Conservation (phyloP, 2,113 vertebrate species). For the Sporophila hypoxantha region DNA sequence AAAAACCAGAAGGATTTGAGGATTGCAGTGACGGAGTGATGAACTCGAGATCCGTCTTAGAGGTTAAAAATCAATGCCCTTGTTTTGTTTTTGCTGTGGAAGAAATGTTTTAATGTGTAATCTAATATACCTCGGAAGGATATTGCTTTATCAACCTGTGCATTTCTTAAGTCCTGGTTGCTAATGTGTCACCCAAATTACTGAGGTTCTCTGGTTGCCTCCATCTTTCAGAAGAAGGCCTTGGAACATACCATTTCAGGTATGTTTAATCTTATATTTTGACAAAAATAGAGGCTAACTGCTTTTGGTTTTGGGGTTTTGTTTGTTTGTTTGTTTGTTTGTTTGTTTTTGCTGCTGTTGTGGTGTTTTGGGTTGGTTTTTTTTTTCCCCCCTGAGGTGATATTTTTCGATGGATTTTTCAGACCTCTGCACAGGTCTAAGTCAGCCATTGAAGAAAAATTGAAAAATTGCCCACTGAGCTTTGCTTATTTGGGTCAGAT, state of each 20-base stretch:
- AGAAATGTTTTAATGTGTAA: neutral
- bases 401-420: neutral
- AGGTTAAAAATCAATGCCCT: neutral
- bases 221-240: neutral
- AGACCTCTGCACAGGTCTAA: neutral
- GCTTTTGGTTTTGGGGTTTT: neutral
- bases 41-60: neutral
- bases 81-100: neutral
- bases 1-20: neutral
- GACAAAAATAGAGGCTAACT: neutral
- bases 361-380: too few relatives aligned
- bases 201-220: neutral
- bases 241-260: neutral
- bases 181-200: neutral
- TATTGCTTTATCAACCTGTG: neutral
- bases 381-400: neutral
- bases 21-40: neutral
- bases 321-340: neutral
- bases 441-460: neutral
- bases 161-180: conserved; percentile 8
- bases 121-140: neutral
- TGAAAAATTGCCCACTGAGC: neutral
- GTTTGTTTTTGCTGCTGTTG: neutral
- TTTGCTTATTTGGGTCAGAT: neutral
- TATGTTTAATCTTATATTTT: neutral